These are phyloP conservation scores for Drosophila hawaiiensis DNA, from an alignment of 2,888 invertebrate species.

Conservation along the genomic window DNA sequence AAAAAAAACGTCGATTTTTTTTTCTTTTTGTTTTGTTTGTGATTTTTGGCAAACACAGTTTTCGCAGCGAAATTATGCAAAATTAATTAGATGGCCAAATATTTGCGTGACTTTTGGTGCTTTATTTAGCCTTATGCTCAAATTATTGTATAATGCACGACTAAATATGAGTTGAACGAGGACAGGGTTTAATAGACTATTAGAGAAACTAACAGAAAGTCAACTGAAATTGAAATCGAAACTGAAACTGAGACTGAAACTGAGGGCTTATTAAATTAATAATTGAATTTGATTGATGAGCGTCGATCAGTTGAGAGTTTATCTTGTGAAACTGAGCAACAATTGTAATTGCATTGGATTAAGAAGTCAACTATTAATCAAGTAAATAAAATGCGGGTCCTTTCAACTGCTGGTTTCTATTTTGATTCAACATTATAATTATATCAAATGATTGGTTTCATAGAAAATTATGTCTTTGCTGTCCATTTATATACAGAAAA, in stretches of 20 bases:
- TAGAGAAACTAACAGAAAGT: neutral
- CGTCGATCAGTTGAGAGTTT: neutral
- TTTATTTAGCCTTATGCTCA: conserved; percentile 61
- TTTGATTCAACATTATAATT: neutral
- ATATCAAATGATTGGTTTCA: neutral
- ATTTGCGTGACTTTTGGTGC: conserved; percentile 71
- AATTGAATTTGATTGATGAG: conserved; percentile 25
- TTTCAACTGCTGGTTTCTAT: neutral
- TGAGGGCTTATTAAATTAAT: conserved; percentile 12
- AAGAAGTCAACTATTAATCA: too few relatives aligned
- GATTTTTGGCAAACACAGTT: conserved; percentile 23
- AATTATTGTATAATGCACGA: conserved; percentile 66
- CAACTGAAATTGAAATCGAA: neutral
- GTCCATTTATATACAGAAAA: neutral
- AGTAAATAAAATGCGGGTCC: conserved; percentile 9
- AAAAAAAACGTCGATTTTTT: neutral
- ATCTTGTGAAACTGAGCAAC: conserved; percentile 15
- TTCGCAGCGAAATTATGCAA: conserved; percentile 44
- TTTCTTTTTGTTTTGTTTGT: neutral
- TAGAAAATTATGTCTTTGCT: neutral
- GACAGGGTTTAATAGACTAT: neutral
- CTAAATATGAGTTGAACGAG: conserved; percentile 1
- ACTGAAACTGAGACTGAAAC: neutral
- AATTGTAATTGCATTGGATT: neutral
- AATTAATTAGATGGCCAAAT: conserved; percentile 75